These are phyloP conservation scores for Oscheius sp. DNA, from an alignment of 1,140 invertebrate species.

Conservation along the genomic window DNA sequence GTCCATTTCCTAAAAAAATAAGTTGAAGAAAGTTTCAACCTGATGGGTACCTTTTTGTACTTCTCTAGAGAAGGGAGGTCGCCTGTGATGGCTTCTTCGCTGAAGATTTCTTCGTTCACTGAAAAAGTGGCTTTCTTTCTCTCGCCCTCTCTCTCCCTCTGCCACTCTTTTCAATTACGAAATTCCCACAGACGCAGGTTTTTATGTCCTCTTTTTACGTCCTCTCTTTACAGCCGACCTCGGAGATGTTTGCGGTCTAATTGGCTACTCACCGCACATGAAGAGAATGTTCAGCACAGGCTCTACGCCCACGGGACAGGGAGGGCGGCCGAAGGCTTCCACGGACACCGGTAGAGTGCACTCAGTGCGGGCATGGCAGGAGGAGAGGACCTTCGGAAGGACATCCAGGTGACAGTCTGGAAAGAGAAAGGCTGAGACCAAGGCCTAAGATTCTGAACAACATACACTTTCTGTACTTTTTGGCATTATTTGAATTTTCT, in stretches of 20 bases:
- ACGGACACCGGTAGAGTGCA: conserved; percentile 17
- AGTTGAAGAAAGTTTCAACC: neutral
- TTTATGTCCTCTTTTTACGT: no score
- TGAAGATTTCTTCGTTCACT: conserved; percentile 37
- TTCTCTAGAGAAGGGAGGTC: conserved; percentile 11
- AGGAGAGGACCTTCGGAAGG: conserved; percentile 19
- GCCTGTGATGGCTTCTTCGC: conserved; percentile 31
- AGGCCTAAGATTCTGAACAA: no score
- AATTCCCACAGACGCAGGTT: no score
- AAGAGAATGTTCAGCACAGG: conserved; percentile 9
- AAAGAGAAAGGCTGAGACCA: no score
- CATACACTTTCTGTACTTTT: no score
- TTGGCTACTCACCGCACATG: conserved; percentile 16
- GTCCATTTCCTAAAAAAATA: conserved; percentile 13
- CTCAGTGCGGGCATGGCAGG: conserved; percentile 24
- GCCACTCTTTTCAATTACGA: no score
- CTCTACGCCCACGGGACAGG: neutral
- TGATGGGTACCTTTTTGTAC: conserved; percentile 10
- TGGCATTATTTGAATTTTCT: no score
- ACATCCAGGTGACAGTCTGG: conserved; percentile 29
- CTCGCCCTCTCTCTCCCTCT: neutral
- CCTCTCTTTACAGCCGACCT: neutral
- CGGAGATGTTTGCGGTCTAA: neutral
- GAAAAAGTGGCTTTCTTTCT: neutral
- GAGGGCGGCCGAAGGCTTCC: neutral